Evolutionary conservation across 2,888 invertebrate genomes (phyloP), one percentile per base, ranked within the genome.

Genomic region (Agriopis aurantiaria): DNA sequence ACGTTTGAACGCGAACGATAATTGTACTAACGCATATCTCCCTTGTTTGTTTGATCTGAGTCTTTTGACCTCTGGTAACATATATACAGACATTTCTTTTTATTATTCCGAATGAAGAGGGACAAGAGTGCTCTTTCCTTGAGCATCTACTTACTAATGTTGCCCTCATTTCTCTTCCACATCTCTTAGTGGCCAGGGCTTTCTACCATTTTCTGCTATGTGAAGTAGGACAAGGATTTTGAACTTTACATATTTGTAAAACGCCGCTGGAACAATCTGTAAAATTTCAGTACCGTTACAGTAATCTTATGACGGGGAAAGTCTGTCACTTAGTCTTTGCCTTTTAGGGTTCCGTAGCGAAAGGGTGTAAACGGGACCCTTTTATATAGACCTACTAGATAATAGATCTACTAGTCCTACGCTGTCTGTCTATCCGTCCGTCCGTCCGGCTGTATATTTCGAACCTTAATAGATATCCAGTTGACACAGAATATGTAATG

Each of bases 101-200:
- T 69, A 69, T 69, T 69, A 65, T 62, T 69, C 52, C 57, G 61
- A 62, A 69, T 58, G 69, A 65, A 61, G 69, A 61, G 61, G 61
- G 65, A 40, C 69, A 49, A 57, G 69, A 65, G 69, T 41, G 69
- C 65, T 63, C 59, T 69, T 62, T 52, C 49, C 57, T 53, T 53
- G 61, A 69, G 69, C 57, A 52, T 51, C 69, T 62, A 61, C 69
- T 69, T 62, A 61, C 69, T 69, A 61, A 69, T 69, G 69, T 58
- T 65, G 69, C 17, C 69, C 69, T 61, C 69, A 56, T 69, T 69
- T 69, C 43, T 56, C 46, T 53, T 65, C 61, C 61, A 57, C 61
- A 40, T 48, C 10, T 48, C 59, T 57, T 61, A 52, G 46, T 46
- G 40, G 53, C n/a, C n/a, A n/a, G 49, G 48, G 40, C 23, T 61